phyloP scores from a whole-genome alignment of 2,888 invertebrate species.

The Fragum whitleyi region DNA sequence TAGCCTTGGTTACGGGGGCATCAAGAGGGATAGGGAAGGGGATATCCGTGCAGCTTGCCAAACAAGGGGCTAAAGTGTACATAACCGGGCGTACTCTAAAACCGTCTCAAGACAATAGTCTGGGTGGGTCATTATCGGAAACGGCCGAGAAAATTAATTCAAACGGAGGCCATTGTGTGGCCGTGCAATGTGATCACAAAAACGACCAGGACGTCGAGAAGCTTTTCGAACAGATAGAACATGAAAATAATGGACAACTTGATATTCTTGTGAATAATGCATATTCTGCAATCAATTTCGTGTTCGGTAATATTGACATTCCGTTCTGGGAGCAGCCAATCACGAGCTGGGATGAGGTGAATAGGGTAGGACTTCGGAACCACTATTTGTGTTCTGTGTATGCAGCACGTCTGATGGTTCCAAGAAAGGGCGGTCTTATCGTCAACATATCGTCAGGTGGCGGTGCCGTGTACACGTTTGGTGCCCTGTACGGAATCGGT shows the following conservation, averaged over 20 bases:
- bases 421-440: conserved; percentile 84
- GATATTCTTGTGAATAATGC: conserved; percentile 86
- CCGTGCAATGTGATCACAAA: conserved; percentile 85
- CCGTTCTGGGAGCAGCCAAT: conserved; percentile 85
- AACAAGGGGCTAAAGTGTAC: conserved; percentile 86
- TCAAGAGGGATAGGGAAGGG: conserved; percentile 85
- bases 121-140: conserved; percentile 53
- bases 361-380: conserved; percentile 85
- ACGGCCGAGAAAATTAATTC: conserved; percentile 69
- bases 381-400: conserved; percentile 85
- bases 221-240: conserved; percentile 83
- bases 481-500: conserved; percentile 85
- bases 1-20: conserved; percentile 85
- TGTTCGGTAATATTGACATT: conserved; percentile 73
- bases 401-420: conserved; percentile 85
- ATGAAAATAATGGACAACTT: conserved; percentile 83
- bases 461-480: conserved; percentile 85
- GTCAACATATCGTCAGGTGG: conserved; percentile 85
- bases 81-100: conserved; percentile 82
- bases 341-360: conserved; percentile 84
- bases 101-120: conserved; percentile 36
- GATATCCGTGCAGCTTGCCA: conserved; percentile 85
- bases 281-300: conserved; percentile 82
- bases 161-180: conserved; percentile 83
- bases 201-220: conserved; percentile 82